phyloP scores from a whole-genome alignment of 2,888 invertebrate species.

The Clostera curtula region DNA sequence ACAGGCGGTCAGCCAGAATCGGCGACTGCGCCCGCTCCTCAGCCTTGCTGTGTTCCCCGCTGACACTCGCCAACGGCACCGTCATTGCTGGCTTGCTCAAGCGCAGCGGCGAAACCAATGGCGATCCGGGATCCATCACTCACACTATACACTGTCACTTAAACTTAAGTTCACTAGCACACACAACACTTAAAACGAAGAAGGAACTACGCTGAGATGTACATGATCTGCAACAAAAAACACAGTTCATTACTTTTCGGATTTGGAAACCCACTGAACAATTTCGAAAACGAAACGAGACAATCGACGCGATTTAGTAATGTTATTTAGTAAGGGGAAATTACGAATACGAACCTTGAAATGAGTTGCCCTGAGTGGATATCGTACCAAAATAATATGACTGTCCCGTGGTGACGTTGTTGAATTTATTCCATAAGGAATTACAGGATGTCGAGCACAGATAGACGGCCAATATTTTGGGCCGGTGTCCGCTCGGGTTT shows the following conservation, averaged over 20 bases:
- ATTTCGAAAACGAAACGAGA: constrained; percentile 45
- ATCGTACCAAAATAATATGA: constrained; percentile 76
- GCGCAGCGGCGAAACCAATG: constrained; percentile 66
- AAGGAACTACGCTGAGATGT: constrained; percentile 72
- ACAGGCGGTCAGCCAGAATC: constrained; percentile 53
- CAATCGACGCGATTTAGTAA: constrained; percentile 43
- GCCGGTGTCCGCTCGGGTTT: constrained; percentile 76
- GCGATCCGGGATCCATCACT: constrained; percentile 71
- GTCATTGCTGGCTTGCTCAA: constrained; percentile 57
- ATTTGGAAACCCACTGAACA: constrained; percentile 38
- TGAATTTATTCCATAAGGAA: constrained; percentile 51
- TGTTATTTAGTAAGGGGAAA: constrained; percentile 65
- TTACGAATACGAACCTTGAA: constrained; percentile 74
- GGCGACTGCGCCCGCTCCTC: constrained; percentile 63
- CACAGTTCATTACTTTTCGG: constrained; percentile 35
- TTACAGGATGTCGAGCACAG: constrained; percentile 65
- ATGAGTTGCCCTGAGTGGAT: constrained; percentile 73
- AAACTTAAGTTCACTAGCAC: constrained; percentile 63
- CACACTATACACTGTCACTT: constrained; percentile 54
- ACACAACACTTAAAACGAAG: constrained; percentile 57
- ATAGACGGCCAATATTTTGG: constrained; percentile 75
- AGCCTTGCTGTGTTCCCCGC: constrained; percentile 48
- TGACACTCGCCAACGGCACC: constrained; percentile 29
- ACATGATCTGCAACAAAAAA: constrained; percentile 69
- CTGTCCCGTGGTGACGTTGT: constrained; percentile 65